Base-by-base conservation (phyloP, 2,113 vertebrate species). In the Sander lucioperca region DNA sequence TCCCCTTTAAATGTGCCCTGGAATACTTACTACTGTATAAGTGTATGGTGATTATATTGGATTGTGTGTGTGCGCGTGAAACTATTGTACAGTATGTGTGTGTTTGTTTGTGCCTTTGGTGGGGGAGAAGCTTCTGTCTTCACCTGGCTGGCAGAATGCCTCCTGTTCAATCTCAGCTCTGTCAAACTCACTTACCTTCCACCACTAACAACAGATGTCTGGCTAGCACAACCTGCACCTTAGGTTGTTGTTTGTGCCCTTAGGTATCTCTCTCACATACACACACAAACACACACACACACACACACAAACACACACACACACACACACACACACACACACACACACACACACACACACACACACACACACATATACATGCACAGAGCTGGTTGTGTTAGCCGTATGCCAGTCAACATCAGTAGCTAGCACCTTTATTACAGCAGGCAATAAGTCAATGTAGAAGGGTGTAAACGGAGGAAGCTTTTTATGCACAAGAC, bases 161-260 rank as follows among this genome's bases (percentile, higher is more conserved):
- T 93, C 91, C 90, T 93, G 89, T 94, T 94, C 90, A 91, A 94
- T 94, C 92, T 91, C 88, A 93, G 86, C 82, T 91, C 91, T 94
- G 92, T 94, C 93, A 94, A 93, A 94, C 90, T 92, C 91, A 91
- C 87, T 93, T 92, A 93, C 79, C 88, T 88, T 90, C 85, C 85
- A 91, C 91, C 79, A 87, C 91, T 92, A 91, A 91, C 91, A 94
- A 86, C 92, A 91, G 92, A 94, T 92, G 93, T 91, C 92, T 91
- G 84, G 88, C 85, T 79, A 83, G 82, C 86, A 86, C 83, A 91
- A 90, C 88, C 89, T 89, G 90, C 90, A 84, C 91, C 90, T 90
- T 85, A 56, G 88, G 89, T 93, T 93, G 91, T 92, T 91, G 80
- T 93, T 88, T 84, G 81, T 90, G 88, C 93, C 92, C 92, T 87